Conservation (phyloP, 2,113 vertebrate genomes). For the Actinemys pallida region DNA sequence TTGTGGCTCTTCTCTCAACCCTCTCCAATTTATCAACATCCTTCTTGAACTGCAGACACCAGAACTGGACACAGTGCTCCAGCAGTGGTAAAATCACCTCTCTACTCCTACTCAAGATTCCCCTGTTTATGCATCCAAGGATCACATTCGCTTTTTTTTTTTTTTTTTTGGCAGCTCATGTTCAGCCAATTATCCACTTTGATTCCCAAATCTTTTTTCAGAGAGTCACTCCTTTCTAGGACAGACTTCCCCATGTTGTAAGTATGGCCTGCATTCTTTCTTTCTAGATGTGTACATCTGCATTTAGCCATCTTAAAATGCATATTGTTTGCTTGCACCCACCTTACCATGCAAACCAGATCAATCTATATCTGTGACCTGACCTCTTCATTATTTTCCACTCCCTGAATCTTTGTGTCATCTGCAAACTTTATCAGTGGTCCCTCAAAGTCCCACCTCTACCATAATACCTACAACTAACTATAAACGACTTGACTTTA, state of each 20-base stretch:
- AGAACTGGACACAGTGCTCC: background rate
- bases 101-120: background rate
- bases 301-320: background rate
- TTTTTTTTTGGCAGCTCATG: background rate
- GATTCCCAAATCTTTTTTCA: background rate
- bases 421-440: background rate
- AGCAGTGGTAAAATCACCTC: background rate
- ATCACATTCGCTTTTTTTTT: background rate
- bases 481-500: background rate
- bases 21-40: background rate
- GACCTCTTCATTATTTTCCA: background rate
- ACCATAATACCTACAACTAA: background rate
- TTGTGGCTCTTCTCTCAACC: background rate
- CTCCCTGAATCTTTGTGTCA: background rate
- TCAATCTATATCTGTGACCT: background rate
- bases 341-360: background rate
- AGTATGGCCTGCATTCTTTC: background rate
- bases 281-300: background rate
- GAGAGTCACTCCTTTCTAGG: background rate
- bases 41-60: background rate
- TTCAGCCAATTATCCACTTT: background rate
- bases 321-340: background rate
- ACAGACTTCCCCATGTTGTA: background rate
- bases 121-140: background rate
- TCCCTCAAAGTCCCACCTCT: background rate